Percentiles rank a stretch among this genome's conserved stretches.
phyloP scores from a whole-genome alignment of 2,113 vertebrate genomes.

The Scytalopus superciliaris region DNA sequence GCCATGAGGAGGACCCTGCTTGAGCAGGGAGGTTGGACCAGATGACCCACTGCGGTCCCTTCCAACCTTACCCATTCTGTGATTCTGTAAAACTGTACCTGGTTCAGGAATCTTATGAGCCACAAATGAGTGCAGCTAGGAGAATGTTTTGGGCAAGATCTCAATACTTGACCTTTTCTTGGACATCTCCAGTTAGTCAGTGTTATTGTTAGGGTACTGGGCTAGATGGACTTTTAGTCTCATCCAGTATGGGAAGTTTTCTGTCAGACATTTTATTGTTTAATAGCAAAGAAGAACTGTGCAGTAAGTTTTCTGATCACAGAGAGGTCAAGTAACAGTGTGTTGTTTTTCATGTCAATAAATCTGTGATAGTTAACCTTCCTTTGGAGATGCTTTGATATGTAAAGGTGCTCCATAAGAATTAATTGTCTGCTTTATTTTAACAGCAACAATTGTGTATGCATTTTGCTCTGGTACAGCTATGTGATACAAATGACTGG shows the following conservation, averaged over 20 bases:
- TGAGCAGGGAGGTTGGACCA: neutral
- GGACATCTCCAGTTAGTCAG: neutral
- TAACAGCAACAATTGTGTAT: slow-evolving; percentile 15
- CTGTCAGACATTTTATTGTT: neutral
- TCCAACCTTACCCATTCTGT: neutral
- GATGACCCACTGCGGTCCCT: neutral
- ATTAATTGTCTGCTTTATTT: neutral
- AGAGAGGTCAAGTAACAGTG: neutral
- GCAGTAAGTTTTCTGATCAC: neutral
- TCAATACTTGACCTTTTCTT: neutral
- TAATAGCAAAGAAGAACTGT: neutral
- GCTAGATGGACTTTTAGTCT: neutral
- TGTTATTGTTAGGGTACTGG: neutral
- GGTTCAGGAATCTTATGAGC: neutral
- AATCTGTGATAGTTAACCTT: neutral
- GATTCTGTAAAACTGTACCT: neutral
- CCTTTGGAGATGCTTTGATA: neutral
- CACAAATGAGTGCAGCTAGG: neutral
- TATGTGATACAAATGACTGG: slow-evolving; percentile 1
- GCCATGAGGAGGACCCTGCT: neutral
- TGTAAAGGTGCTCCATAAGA: neutral
- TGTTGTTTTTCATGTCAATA: neutral
- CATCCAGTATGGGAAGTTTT: neutral
- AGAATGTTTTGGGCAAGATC: neutral
- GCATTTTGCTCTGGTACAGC: slow-evolving; percentile 32